Percentiles rank a stretch among this genome's conserved stretches.
Conservation (phyloP, 2,888 invertebrate genomes). For the Standfussiana lucernea region DNA sequence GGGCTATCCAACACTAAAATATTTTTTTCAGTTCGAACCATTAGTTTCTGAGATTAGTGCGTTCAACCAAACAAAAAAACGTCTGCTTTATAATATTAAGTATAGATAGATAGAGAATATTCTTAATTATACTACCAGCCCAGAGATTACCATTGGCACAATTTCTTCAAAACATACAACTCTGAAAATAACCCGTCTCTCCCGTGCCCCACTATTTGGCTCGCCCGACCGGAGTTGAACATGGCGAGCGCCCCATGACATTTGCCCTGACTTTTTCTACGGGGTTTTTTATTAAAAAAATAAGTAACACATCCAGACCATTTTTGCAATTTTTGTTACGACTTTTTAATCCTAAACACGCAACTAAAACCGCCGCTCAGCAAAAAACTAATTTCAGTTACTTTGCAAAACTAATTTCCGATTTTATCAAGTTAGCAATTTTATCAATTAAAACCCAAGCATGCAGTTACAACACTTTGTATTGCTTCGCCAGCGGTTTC, state of each 20-base stretch:
- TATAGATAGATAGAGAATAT: neutral
- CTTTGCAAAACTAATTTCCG: constrained; percentile 27
- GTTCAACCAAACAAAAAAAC: no score
- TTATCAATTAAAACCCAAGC: constrained; percentile 48
- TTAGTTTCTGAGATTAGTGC: no score
- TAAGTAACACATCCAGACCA: neutral
- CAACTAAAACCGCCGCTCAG: neutral
- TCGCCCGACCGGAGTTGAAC: neutral
- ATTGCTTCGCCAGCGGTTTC: constrained; percentile 42
- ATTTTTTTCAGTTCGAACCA: no score
- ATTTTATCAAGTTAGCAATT: constrained; percentile 44
- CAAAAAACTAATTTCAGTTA: constrained; percentile 3
- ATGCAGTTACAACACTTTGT: constrained; percentile 38
- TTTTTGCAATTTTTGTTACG: neutral
- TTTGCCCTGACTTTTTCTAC: neutral
- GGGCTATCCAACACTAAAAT: no score
- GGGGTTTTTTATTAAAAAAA: neutral
- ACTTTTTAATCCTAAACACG: neutral
- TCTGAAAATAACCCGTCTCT: no score
- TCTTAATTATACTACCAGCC: neutral
- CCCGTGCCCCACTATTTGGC: neutral
- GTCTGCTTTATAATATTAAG: no score
- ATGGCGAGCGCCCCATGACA: neutral
- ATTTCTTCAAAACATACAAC: neutral
- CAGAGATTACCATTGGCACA: neutral